Percentiles rank a stretch among this genome's conserved stretches.
phyloP scores from a whole-genome alignment of 2,888 invertebrate genomes.

The Hipparchia semele region DNA sequence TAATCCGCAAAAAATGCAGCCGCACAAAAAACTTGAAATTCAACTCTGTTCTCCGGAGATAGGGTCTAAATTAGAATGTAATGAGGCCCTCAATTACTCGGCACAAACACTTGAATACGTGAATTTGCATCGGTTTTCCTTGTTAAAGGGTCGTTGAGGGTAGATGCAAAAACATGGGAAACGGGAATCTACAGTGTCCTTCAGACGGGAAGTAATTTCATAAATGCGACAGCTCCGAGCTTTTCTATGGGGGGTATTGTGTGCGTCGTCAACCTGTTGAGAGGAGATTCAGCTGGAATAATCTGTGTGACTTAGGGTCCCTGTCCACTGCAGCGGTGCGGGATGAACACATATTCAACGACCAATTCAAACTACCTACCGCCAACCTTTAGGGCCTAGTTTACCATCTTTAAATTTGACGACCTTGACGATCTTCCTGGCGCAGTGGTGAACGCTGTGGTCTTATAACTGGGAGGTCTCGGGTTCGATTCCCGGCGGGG shows the following conservation, averaged over 20 bases:
- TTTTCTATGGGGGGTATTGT: background rate
- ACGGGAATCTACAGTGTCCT: slow-evolving; percentile 25
- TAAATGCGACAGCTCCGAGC: slow-evolving; percentile 13
- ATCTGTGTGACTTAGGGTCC: background rate
- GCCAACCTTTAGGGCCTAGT: no score
- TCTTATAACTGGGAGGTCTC: no score
- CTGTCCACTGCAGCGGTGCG: no score
- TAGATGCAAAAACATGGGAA: slow-evolving; percentile 28
- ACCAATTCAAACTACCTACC: no score
- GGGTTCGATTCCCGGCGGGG: no score
- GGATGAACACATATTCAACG: no score
- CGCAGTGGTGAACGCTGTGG: no score
- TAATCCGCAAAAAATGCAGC: no score
- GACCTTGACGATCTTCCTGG: no score
- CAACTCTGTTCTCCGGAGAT: background rate
- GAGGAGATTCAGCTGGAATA: background rate
- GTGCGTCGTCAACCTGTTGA: background rate
- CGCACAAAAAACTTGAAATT: background rate
- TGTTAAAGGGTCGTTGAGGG: slow-evolving; percentile 25
- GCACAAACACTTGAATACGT: slow-evolving; percentile 8
- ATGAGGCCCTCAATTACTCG: slow-evolving; percentile 5
- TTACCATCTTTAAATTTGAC: no score
- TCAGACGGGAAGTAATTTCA: slow-evolving; percentile 35
- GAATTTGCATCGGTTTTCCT: slow-evolving; percentile 32
- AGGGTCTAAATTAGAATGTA: background rate